These are phyloP conservation scores for Andrena marginata DNA, from an alignment of 2,888 invertebrate species.

Conservation along the genomic window DNA sequence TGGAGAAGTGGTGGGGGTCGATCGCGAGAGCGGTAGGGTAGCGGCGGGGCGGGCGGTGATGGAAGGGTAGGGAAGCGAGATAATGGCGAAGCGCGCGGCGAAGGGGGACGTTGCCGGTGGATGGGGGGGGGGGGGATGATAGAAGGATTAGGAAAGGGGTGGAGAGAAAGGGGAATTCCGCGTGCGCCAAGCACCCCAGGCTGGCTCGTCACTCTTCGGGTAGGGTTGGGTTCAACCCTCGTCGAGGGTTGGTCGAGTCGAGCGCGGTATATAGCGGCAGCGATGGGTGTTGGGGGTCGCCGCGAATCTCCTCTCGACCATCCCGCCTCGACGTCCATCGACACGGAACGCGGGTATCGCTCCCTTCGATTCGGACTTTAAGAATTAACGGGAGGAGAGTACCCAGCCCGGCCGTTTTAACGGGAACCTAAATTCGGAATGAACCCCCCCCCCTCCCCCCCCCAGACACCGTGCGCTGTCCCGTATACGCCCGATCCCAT, in stretches of 20 bases:
- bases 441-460: neutral
- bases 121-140: conserved; percentile 3
- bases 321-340: conserved; percentile 68
- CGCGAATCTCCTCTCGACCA: conserved; percentile 73
- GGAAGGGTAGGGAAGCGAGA: conserved; percentile 35
- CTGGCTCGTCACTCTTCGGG: conserved; percentile 71
- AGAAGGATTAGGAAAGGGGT: conserved; percentile 11
- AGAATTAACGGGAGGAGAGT: neutral
- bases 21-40: conserved; percentile 49
- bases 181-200: conserved; percentile 73
- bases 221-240: conserved; percentile 72
- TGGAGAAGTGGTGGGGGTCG: neutral
- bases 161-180: conserved; percentile 68
- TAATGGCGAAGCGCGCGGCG: conserved; percentile 31
- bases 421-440: conserved; percentile 43
- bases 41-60: conserved; percentile 15
- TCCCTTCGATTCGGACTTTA: conserved; percentile 27
- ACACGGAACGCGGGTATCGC: conserved; percentile 72
- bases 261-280: conserved; percentile 38
- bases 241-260: conserved; percentile 65
- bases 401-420: neutral
- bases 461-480: neutral
- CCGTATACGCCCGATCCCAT: neutral
- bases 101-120: conserved; percentile 29
- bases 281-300: conserved; percentile 68